Conservation (phyloP, 2,113 vertebrate species). For the Dissostichus mawsoni region DNA sequence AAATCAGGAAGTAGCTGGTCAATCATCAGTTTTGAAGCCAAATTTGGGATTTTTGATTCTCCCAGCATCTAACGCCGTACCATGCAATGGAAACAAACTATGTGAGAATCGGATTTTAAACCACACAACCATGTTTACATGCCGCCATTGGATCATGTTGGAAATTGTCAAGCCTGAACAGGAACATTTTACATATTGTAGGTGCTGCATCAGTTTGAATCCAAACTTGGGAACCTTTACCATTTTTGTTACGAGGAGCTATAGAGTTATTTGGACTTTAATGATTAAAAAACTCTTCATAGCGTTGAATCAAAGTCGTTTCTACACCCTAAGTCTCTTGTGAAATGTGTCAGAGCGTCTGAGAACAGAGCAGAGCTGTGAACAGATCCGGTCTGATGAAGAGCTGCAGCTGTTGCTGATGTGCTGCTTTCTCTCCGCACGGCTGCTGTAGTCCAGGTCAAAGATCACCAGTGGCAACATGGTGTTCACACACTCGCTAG, state of each 20-base stretch:
- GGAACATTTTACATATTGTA: too few relatives aligned
- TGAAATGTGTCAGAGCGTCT: background rate
- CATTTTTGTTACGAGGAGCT: too few relatives aligned
- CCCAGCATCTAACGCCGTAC: too few relatives aligned
- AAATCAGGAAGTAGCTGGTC: background rate
- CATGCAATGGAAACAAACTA: too few relatives aligned
- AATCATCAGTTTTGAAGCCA: background rate
- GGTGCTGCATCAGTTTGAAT: too few relatives aligned
- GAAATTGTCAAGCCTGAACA: too few relatives aligned
- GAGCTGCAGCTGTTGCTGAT: slow-evolving; percentile 44
- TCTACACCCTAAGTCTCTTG: background rate
- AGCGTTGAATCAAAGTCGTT: background rate
- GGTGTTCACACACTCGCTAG: background rate
- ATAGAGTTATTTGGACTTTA: too few relatives aligned
- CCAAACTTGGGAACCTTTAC: too few relatives aligned
- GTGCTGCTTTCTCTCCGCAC: slow-evolving; percentile 8
- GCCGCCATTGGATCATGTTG: too few relatives aligned
- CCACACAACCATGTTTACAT: too few relatives aligned
- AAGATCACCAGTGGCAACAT: slow-evolving; percentile 19
- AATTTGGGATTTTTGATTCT: too few relatives aligned
- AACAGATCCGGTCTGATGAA: background rate
- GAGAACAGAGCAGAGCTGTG: background rate
- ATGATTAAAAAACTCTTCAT: background rate
- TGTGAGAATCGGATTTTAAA: too few relatives aligned
- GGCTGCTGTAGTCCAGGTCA: slow-evolving; percentile 29